Base-by-base conservation (phyloP, 2,113 vertebrate genomes). In the Lagopus leucura region DNA sequence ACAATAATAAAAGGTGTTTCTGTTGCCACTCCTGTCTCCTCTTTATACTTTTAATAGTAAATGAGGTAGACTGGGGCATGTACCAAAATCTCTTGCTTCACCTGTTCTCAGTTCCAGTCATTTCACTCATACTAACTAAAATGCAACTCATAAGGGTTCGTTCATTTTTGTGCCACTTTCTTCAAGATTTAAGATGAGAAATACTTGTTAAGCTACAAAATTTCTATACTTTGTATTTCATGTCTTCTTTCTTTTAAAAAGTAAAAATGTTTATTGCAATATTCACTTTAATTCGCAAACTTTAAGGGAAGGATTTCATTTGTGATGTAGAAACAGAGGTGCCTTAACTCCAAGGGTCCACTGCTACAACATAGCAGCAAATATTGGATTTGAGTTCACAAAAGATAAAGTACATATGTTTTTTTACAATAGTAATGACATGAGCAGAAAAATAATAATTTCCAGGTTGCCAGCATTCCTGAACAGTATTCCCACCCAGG, bases 11-110 rank as follows among this genome's bases (percentile, higher is more conserved):
- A 88, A 67, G 30, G 21, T 14, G 19, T 90, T 90, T 93, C 83
- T 91, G 70, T 71, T 89, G 34, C 89, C 40, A 91, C 11, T 67
- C 28, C 36, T 84, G 14, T 50, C 36, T 65, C 8, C 27, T 86
- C 16, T 38, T 84, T 70, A 28, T 57, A 42, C 3, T 87, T 82
- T 79, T 74, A 87, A 48, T 63, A 93, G 66, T 34, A 66, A 40
- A 88, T 73, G 17, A 76, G n/a, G 15, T 55, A 89, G 22, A 34
- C 79, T 72, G n/a, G 27, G 21, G 3, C 20, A 61, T 75, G 14
- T 84, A 81, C 82, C 36, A 90, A 90, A 90, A 85, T 34, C 15
- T 71, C 40, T 73, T 86, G 47, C 9, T 87, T 92, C 78, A 93
- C 87, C 43, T 76, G 48, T 12, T 13, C 27, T 72, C 71, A n/a